Evolutionary conservation across 2,797 vertebrate genomes (phyloP).

Genomic region (Mormyrus hasselquistii): DNA sequence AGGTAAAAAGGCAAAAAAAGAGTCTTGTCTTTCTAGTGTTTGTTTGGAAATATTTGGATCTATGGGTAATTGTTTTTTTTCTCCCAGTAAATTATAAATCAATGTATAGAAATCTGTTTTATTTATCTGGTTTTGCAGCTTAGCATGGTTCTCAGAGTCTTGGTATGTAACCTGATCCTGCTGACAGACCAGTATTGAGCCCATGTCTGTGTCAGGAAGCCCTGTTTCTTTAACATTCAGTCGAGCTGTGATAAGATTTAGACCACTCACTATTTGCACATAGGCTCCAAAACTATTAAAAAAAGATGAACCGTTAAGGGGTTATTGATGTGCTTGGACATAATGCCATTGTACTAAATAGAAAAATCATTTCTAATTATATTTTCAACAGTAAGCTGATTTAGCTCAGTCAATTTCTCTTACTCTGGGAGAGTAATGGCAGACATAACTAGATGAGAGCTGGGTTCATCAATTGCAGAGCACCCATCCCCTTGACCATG

Average conservation of each 20-base stretch:
- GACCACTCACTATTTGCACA: conserved; percentile 23
- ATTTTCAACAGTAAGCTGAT: conserved; percentile 39
- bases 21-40: not conserved
- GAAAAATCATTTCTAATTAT: conserved; percentile 46
- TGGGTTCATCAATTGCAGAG: conserved; percentile 36
- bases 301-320: conserved; percentile 36
- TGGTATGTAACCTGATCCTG: not conserved
- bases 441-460: conserved; percentile 34
- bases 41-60: not conserved
- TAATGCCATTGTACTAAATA: conserved; percentile 36
- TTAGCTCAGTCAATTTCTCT: conserved; percentile 36
- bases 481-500: not conserved
- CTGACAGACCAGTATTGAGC: conserved; percentile 34
- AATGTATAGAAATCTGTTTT: conserved; percentile 16
- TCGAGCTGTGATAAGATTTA: conserved; percentile 27
- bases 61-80: not conserved
- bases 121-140: conserved; percentile 9
- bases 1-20: not conserved
- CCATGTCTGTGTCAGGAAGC: conserved; percentile 21
- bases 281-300: conserved; percentile 35
- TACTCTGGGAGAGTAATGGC: conserved; percentile 30
- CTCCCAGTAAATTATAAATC: conserved; percentile 10
- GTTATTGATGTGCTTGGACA: conserved; percentile 44
- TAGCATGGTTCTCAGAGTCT: conserved; percentile 2
- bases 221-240: conserved; percentile 20